Conservation (phyloP, 2,888 invertebrate species). For the Dolomedes plantarius region DNA sequence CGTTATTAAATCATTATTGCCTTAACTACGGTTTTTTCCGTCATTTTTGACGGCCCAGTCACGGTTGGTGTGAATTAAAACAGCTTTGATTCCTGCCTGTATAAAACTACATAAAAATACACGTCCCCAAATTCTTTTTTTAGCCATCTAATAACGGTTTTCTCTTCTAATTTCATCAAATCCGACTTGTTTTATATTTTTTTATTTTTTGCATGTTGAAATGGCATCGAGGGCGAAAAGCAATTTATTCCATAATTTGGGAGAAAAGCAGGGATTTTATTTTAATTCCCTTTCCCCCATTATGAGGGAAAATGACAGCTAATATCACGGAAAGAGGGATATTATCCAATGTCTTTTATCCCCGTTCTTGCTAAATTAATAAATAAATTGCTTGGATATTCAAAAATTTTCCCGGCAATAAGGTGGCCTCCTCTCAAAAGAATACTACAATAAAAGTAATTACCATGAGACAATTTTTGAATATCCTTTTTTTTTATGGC, state of each 20-base stretch:
- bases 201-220: background rate
- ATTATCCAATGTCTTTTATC: background rate
- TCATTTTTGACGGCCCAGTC: no score
- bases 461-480: background rate
- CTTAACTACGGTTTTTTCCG: no score
- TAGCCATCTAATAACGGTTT: background rate
- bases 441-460: background rate
- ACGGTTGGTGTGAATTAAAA: no score
- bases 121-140: no score
- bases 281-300: background rate
- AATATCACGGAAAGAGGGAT: background rate
- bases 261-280: background rate
- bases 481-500: background rate
- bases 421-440: background rate
- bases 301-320: constrained; percentile 5
- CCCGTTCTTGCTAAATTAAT: background rate
- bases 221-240: background rate
- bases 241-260: background rate
- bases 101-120: no score
- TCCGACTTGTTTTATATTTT: background rate
- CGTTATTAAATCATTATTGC: no score
- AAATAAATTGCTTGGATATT: background rate
- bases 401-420: background rate
- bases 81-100: no score
- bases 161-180: background rate